These are phyloP conservation scores for Gulo gulo DNA, from an alignment of 2,113 vertebrate species.

Conservation along the genomic window DNA sequence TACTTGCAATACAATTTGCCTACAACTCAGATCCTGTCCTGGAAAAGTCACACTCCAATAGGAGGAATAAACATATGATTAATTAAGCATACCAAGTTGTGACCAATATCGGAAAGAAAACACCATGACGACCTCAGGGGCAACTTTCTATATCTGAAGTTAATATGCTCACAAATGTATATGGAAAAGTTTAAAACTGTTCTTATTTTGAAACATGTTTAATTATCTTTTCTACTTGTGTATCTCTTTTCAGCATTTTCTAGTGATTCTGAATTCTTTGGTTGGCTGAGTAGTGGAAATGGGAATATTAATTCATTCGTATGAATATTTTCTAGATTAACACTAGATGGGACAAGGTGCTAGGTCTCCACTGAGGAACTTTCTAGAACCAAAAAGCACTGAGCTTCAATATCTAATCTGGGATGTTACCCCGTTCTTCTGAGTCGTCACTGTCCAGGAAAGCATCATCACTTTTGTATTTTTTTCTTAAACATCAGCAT, in stretches of 20 bases:
- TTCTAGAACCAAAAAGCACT: neutral
- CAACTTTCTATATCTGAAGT: neutral
- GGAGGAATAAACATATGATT: neutral
- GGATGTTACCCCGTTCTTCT: neutral
- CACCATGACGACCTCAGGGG: neutral
- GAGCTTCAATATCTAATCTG: neutral
- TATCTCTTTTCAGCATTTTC: neutral
- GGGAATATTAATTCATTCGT: neutral
- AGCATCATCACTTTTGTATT: neutral
- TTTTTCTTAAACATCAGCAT: neutral
- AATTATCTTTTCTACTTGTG: neutral
- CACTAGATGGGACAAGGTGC: neutral
- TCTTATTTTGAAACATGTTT: neutral
- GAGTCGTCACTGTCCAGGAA: neutral
- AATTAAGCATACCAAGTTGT: neutral
- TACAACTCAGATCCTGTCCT: neutral
- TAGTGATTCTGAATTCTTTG: neutral
- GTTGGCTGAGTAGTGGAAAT: neutral
- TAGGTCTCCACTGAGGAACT: neutral
- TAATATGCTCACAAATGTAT: neutral
- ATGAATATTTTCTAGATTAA: constrained; percentile 9
- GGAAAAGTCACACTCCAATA: neutral
- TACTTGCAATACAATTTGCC: neutral
- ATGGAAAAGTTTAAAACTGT: neutral
- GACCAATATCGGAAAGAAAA: neutral